A percentile compares a stretch with the other conserved stretches of the same genome.
Conservation (phyloP, 1,140 invertebrate species). For the Tigriopus japonicus region DNA sequence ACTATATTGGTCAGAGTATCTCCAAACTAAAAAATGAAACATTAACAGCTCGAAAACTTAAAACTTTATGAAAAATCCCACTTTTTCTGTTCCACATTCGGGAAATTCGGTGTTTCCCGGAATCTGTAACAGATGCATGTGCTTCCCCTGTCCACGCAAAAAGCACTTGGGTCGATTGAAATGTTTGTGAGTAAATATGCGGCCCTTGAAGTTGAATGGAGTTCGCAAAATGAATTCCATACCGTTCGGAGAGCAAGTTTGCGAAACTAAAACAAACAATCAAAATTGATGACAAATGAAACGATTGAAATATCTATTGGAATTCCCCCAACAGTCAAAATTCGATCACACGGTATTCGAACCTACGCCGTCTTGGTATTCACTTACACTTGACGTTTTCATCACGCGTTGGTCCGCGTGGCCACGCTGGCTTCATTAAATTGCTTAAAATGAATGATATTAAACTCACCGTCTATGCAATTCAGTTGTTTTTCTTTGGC, state of each 20-base stretch:
- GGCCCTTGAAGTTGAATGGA: slow-evolving; percentile 64
- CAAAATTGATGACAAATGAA: background rate
- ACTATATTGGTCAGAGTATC: slow-evolving; percentile 85
- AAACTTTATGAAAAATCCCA: slow-evolving; percentile 25
- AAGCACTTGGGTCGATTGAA: slow-evolving; percentile 58
- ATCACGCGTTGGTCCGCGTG: too few relatives aligned
- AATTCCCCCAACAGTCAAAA: background rate
- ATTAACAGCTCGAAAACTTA: too few relatives aligned
- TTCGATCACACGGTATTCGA: background rate
- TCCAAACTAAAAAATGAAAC: slow-evolving; percentile 34
- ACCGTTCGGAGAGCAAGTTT: slow-evolving; percentile 75
- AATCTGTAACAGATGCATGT: slow-evolving; percentile 57
- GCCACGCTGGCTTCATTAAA: too few relatives aligned
- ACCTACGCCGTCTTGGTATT: too few relatives aligned
- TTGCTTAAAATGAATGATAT: too few relatives aligned
- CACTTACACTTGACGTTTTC: too few relatives aligned
- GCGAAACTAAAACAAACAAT: slow-evolving; percentile 41
- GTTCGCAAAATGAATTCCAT: slow-evolving; percentile 79
- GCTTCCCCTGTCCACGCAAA: slow-evolving; percentile 68
- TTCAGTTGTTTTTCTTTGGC: background rate
- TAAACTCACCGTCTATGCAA: slow-evolving; percentile 2
- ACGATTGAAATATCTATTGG: background rate
- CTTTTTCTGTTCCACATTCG: slow-evolving; percentile 66
- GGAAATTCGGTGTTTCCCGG: slow-evolving; percentile 72
- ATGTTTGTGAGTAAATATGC: slow-evolving; percentile 77